phyloP scores from a whole-genome alignment of 2,113 vertebrate genomes.

The Varanus komodoensis region DNA sequence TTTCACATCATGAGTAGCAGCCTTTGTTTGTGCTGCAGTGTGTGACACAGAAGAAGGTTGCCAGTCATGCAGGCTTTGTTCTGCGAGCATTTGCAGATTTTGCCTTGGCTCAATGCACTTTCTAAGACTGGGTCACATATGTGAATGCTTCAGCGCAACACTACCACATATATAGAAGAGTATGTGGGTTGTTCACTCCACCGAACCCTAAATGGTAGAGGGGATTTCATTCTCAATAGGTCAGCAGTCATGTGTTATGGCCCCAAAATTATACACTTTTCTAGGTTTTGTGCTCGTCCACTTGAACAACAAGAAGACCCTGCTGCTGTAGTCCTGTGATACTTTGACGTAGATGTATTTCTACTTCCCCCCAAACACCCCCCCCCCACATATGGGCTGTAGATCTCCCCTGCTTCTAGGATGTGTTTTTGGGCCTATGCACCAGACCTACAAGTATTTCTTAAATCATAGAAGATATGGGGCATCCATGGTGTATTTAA shows the following conservation, averaged over 20 bases:
- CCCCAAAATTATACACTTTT: neutral
- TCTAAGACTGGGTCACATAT: no score
- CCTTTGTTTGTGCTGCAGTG: no score
- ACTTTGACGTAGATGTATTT: neutral
- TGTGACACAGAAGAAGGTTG: no score
- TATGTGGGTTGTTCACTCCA: neutral
- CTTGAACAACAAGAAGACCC: neutral
- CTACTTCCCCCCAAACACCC: neutral
- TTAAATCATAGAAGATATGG: neutral
- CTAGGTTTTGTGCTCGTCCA: neutral
- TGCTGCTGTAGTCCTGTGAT: neutral
- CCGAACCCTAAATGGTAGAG: neutral
- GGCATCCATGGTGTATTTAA: neutral
- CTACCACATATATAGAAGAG: no score
- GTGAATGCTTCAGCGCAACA: no score
- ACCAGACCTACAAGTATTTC: neutral
- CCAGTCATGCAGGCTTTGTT: no score
- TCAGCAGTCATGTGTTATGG: neutral
- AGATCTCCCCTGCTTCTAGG: neutral
- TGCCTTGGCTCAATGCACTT: no score
- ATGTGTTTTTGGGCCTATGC: neutral
- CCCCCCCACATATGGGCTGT: neutral
- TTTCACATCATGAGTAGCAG: no score
- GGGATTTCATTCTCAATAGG: neutral
- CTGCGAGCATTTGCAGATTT: no score